These are phyloP conservation scores for Xiphias gladius DNA, from an alignment of 2,113 vertebrate genomes.

Conservation along the genomic window DNA sequence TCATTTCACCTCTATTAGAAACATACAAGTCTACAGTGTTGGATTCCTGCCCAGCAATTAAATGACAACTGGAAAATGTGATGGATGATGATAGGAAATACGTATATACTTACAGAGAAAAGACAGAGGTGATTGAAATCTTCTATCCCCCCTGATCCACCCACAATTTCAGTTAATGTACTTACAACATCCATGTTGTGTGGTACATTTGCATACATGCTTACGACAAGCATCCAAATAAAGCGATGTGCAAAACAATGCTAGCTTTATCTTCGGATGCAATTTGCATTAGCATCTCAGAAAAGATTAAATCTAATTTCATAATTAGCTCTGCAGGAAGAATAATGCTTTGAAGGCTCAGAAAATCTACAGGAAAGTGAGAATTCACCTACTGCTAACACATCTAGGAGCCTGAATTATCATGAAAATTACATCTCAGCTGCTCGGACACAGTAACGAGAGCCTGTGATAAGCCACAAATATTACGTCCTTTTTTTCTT, in stretches of 20 bases:
- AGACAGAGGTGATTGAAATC: constrained; percentile 15
- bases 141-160: background rate
- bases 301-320: constrained; percentile 69
- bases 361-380: constrained; percentile 54
- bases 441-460: constrained; percentile 23
- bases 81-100: constrained; percentile 51
- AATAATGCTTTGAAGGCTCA: constrained; percentile 45
- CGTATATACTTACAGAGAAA: constrained; percentile 21
- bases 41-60: constrained; percentile 61
- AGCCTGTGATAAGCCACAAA: background rate
- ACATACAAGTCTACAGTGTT: constrained; percentile 38
- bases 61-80: constrained; percentile 56
- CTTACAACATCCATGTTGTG: constrained; percentile 14
- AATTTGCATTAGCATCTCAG: constrained; percentile 60
- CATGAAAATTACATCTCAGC: constrained; percentile 42
- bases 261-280: constrained; percentile 50
- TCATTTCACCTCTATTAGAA: constrained; percentile 49
- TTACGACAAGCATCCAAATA: constrained; percentile 11
- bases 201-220: constrained; percentile 38
- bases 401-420: constrained; percentile 33
- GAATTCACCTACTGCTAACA: constrained; percentile 49
- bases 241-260: constrained; percentile 14
- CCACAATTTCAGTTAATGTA: constrained; percentile 28
- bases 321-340: constrained; percentile 55
- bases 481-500: background rate